A percentile compares a stretch with the other conserved stretches of the same genome.
Conservation (phyloP, 2,113 vertebrate genomes). For the Gallinago media region DNA sequence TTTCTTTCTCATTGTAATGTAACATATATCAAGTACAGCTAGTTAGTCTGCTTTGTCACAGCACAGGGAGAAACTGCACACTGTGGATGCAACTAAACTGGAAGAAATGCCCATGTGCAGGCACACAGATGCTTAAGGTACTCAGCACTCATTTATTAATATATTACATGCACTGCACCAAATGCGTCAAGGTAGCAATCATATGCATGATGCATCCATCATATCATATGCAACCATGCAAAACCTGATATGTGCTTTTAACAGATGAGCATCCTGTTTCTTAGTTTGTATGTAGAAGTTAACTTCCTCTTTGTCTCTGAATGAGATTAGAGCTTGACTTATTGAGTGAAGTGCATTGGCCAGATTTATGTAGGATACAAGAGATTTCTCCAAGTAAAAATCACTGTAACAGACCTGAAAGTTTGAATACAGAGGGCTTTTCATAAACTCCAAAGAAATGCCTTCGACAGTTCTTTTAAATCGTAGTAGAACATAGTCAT, state of each 20-base stretch:
- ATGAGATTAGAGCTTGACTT: background rate
- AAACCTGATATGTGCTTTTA: background rate
- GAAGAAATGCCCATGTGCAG: background rate
- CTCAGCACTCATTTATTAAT: background rate
- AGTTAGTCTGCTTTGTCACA: background rate
- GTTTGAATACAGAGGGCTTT: background rate
- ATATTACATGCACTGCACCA: accelerated
- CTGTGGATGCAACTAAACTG: background rate
- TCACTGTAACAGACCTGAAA: background rate
- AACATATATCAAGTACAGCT: background rate
- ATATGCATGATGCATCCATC: background rate
- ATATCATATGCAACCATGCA: no score
- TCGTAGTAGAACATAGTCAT: background rate
- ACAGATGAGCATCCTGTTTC: background rate
- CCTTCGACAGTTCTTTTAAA: background rate
- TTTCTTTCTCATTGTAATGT: background rate
- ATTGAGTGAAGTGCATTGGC: background rate
- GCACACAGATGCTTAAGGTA: background rate
- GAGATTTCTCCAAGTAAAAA: background rate
- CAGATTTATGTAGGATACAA: background rate
- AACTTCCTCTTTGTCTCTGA: background rate
- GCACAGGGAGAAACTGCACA: background rate
- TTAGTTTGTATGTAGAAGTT: background rate
- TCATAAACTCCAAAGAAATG: background rate
- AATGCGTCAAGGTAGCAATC: background rate